Conservation (phyloP, 2,888 invertebrate genomes). For the Cataglyphis cursor region DNA sequence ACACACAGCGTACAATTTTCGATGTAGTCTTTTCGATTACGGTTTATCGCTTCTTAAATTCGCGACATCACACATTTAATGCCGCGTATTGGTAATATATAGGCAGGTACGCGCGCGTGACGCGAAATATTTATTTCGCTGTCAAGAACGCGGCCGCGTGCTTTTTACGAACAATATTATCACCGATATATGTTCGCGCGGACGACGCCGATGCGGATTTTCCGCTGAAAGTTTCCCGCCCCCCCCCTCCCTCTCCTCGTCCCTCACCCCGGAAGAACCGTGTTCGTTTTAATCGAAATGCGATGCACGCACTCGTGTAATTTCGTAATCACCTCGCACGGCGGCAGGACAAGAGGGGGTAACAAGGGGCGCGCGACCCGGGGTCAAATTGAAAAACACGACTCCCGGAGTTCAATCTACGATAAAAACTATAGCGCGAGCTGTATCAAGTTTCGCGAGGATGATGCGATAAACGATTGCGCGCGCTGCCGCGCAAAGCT, state of each 20-base stretch:
- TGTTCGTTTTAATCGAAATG: slow-evolving; percentile 53
- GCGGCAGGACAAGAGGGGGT: not conserved
- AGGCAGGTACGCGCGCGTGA: slow-evolving; percentile 29
- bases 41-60: not conserved
- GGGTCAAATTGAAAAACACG: slow-evolving; percentile 57
- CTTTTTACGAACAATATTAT: slow-evolving; percentile 39
- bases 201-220: slow-evolving; percentile 6
- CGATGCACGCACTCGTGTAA: slow-evolving; percentile 58
- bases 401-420: slow-evolving; percentile 44
- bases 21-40: slow-evolving; percentile 6
- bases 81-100: not conserved
- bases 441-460: slow-evolving; percentile 51
- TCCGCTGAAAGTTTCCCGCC: slow-evolving; percentile 20
- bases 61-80: not conserved
- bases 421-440: slow-evolving; percentile 21
- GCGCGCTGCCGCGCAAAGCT: slow-evolving; percentile 41
- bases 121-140: slow-evolving; percentile 45
- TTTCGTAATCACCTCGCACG: slow-evolving; percentile 56
- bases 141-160: slow-evolving; percentile 15
- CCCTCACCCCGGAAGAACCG: not conserved
- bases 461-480: slow-evolving; percentile 62
- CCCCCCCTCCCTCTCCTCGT: too few species aligned
- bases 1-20: slow-evolving; percentile 18
- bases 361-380: not conserved
- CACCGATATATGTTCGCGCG: slow-evolving; percentile 30